Evolutionary conservation across 2,888 invertebrate genomes (phyloP).

Genomic region (Ophion slaviceki): DNA sequence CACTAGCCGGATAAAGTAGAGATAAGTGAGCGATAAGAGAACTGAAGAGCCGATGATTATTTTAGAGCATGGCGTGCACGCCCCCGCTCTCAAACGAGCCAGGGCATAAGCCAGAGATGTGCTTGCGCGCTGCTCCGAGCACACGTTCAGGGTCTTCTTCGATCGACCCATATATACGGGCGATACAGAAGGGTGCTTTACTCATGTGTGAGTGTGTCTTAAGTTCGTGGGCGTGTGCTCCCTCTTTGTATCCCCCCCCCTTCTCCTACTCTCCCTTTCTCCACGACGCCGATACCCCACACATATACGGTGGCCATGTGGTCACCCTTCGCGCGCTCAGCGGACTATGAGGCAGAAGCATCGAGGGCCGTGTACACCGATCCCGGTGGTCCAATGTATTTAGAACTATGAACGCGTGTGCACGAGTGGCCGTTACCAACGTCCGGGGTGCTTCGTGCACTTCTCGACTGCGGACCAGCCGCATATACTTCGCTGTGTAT

Average conservation of each 20-base stretch:
- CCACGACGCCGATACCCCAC: conserved; percentile 4
- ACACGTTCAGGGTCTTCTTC: conserved; percentile 50
- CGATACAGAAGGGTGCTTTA: conserved; percentile 34
- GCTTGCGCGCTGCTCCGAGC: too few relatives aligned
- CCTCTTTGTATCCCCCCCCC: neutral
- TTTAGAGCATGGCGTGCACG: conserved; percentile 72
- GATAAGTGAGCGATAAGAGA: conserved; percentile 66
- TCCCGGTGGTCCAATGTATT: conserved; percentile 76
- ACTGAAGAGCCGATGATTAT: conserved; percentile 76
- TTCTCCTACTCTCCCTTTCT: too few relatives aligned
- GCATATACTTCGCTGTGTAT: conserved; percentile 48
- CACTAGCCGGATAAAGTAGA: conserved; percentile 26
- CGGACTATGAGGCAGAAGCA: conserved; percentile 51
- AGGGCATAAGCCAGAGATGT: too few relatives aligned
- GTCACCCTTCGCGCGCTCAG: conserved; percentile 54
- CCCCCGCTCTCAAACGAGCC: conserved; percentile 71
- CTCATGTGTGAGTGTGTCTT: conserved; percentile 45
- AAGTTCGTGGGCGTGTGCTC: conserved; percentile 41
- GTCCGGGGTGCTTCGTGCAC: conserved; percentile 53
- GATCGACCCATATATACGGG: conserved; percentile 29
- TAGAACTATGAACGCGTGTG: conserved; percentile 72
- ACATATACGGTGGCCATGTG: conserved; percentile 66
- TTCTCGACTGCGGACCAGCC: conserved; percentile 52
- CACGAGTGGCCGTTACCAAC: conserved; percentile 72
- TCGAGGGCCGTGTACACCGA: conserved; percentile 55